These are phyloP conservation scores for Ophioninae sp. DNA, from an alignment of 2,888 invertebrate genomes.

Conservation along the genomic window DNA sequence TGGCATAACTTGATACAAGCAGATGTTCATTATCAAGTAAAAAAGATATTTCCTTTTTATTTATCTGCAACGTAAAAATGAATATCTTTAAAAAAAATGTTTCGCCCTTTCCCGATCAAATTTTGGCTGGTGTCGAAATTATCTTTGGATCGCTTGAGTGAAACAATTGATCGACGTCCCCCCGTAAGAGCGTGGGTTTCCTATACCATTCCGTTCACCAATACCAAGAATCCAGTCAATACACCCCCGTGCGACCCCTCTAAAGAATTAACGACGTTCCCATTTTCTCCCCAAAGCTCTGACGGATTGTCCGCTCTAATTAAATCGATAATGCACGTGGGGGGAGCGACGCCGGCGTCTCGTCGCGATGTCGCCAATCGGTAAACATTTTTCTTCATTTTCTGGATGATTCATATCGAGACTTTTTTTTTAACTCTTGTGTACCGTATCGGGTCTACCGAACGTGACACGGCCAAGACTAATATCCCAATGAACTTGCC, in stretches of 20 bases:
- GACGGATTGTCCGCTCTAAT: constrained; percentile 56
- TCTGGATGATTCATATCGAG: constrained; percentile 21
- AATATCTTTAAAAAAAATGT: too few relatives aligned
- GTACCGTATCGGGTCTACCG: background rate
- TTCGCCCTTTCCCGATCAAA: too few relatives aligned
- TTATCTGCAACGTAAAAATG: too few relatives aligned
- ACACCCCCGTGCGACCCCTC: background rate
- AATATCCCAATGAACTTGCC: background rate
- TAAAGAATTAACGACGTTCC: constrained; percentile 25
- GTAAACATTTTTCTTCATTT: constrained; percentile 46
- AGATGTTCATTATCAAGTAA: too few relatives aligned
- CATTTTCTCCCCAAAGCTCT: constrained; percentile 18
- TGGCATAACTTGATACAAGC: too few relatives aligned
- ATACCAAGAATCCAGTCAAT: constrained; percentile 6
- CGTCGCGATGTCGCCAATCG: constrained; percentile 54
- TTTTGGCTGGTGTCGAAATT: too few relatives aligned
- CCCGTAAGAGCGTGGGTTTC: background rate
- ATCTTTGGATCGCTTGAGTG: background rate
- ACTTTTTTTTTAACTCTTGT: background rate
- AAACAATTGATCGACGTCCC: background rate
- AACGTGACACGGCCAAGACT: background rate
- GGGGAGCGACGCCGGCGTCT: constrained; percentile 45
- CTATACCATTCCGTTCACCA: background rate
- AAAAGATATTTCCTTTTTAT: too few relatives aligned
- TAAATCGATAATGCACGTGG: constrained; percentile 64